Evolutionary conservation across 1,140 invertebrate genomes (phyloP), one percentile per base, ranked within the genome.

Genomic region (Saxidomus purpurata): DNA sequence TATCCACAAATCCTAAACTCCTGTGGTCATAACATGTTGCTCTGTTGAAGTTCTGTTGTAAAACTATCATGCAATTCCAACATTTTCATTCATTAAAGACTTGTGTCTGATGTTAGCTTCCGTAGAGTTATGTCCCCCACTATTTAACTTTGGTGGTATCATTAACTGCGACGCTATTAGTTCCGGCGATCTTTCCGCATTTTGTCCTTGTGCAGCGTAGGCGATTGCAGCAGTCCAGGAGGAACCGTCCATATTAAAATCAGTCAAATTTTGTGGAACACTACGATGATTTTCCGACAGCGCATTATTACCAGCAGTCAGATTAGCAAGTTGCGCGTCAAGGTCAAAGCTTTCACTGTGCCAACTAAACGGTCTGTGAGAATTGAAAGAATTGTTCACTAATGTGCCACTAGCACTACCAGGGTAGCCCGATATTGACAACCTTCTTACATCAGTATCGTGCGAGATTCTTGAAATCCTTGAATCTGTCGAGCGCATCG

Each of bases 271-370:
- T 59, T 93, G 93, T 40, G 94, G 93, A 38, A 92, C 91, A 91
- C 93, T 94, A 22, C 90, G 89, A 63, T 93, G 92, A 86, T 92
- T 94, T 38, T 94, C 93, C n/a, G 90, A 79, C 43, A 77, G 87
- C 19, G 81, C 71, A 19, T 80, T 82, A 69, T 63, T 85, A n/a
- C 43, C 67, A 3, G 38, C 38, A 36, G 67, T 76, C 38, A 79
- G 43, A 47, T 74, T 87, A 17, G 91, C 89, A 74, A 93, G 61
- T 22, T 92, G 90, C 38, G 90, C 67, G 86, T 95, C 94, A n/a
- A 95, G 82, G 55, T 95, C 93, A 90, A 95, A 95, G 69, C 90
- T 93, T 84, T 95, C 94, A 90, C 93, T 94, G 69, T 95, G 94
- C 94, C 94, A 95, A 77, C 93, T 94, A 76, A 94, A 94, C 0